Percentiles rank a stretch among this genome's conserved stretches.
These are phyloP conservation scores for Plestiodon gilberti DNA, from an alignment of 2,113 vertebrate species.

Conservation along the genomic window DNA sequence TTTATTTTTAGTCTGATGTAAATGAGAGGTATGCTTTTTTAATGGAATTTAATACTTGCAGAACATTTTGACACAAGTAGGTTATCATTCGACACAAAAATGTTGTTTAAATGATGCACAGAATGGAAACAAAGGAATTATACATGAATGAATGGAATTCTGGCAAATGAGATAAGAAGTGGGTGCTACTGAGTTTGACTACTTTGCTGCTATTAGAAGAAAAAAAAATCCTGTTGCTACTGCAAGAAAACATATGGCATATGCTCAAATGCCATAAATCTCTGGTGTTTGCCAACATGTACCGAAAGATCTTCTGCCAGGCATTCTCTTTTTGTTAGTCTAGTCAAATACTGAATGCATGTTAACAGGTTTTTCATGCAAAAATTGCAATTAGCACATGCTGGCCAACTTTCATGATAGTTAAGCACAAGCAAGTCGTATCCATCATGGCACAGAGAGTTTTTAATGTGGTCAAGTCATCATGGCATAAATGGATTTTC, in stretches of 20 bases:
- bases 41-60: neutral
- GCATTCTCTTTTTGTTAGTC: constrained; percentile 2
- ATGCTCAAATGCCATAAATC: neutral
- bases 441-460: neutral
- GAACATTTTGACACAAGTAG: neutral
- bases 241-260: neutral
- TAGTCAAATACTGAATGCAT: neutral
- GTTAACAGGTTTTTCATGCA: neutral
- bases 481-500: neutral
- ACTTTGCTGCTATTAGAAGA: neutral
- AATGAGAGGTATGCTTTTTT: neutral
- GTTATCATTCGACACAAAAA: neutral
- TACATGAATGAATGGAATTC: neutral
- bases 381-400: neutral
- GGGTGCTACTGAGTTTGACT: neutral
- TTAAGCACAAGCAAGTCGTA: neutral
- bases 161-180: neutral
- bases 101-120: neutral
- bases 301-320: neutral
- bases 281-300: neutral
- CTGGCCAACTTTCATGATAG: neutral
- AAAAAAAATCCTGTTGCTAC: neutral
- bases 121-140: neutral
- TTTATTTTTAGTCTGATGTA: neutral
- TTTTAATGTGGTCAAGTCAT: neutral